Evolutionary conservation across 2,113 vertebrate species (phyloP), one percentile per base, ranked within the genome.

Genomic region (Oryzias woworae): DNA sequence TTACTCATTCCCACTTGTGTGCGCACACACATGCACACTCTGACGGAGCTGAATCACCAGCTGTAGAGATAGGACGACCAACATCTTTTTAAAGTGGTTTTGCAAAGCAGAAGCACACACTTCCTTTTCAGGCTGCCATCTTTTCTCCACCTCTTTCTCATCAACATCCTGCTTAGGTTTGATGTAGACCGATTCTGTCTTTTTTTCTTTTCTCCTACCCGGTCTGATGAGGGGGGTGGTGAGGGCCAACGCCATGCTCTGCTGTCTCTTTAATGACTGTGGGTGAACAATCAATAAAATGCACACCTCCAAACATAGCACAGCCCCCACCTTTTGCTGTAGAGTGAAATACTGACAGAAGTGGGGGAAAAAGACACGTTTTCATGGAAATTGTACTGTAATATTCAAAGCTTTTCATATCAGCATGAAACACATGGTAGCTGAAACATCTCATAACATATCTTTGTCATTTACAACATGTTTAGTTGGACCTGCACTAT

Each of bases 261-360:
- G 36, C 64, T 72, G 82, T 86, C 78, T 83, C 78, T 85, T 73
- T 80, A 88, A 90, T 87, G 83, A 83, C 69, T 73, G 85, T 78
- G 78, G 83, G 80, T 81, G 85, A 84, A 69, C 72, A 85, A 88
- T 90, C 88, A 84, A 88, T 90, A 86, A 45, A 16, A 45, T 69
- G 81, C 75, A 78, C 85, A 75, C 84, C 84, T 88, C 80, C 81
- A 81, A 87, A 86, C 78, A 86, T 84, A 86, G 82, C 69, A 69
- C 56, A 75, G 72, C 86, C 56, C 78, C 83, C 71, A 81, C 85
- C 69, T 69, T 16, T 51, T 75, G 62, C 71, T 66, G 73, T 24
- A 60, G 69, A 80, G 68, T 75, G 67, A 74, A 36, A 70, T 62
- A 79, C 24, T 64, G 50, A 54, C 59, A 62, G 66, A 51, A 44